A percentile compares a stretch with the other conserved stretches of the same genome.
These are phyloP conservation scores for Merluccius polli DNA, from an alignment of 2,797 vertebrate species.

Conservation along the genomic window DNA sequence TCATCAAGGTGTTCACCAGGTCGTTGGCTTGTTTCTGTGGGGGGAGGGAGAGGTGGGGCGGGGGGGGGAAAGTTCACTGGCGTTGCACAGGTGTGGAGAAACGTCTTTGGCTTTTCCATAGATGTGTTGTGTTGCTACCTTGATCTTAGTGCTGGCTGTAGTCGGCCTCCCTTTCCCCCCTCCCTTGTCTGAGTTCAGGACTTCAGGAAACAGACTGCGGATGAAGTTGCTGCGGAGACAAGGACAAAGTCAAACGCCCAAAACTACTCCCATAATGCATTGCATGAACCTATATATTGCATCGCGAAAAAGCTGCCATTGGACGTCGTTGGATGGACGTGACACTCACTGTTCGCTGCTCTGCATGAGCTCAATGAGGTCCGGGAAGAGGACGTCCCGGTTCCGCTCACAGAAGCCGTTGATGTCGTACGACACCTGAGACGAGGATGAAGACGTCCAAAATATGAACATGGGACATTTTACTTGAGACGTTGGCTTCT, in stretches of 20 bases:
- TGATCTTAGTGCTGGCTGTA: slow-evolving; percentile 90
- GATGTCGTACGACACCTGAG: slow-evolving; percentile 89
- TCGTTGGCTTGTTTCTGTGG: slow-evolving; percentile 94
- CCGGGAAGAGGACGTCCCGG: slow-evolving; percentile 89
- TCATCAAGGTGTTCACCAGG: slow-evolving; percentile 91
- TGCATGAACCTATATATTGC: neutral
- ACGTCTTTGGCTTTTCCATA: neutral
- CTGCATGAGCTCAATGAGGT: slow-evolving; percentile 97
- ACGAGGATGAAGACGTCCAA: neutral
- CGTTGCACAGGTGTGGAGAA: neutral
- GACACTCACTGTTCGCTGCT: slow-evolving; percentile 89
- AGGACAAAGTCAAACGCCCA: neutral
- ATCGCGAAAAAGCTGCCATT: too few relatives aligned
- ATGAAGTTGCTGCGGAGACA: slow-evolving; percentile 79
- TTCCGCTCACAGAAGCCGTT: slow-evolving; percentile 93
- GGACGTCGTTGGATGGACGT: too few relatives aligned
- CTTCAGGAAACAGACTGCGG: slow-evolving; percentile 88
- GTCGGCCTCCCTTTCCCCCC: slow-evolving; percentile 86
- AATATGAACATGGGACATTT: too few relatives aligned
- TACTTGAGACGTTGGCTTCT: too few relatives aligned
- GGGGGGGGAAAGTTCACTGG: neutral
- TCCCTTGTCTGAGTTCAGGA: slow-evolving; percentile 90
- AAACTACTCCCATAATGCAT: neutral
- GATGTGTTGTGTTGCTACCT: slow-evolving; percentile 68
- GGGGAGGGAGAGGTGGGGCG: too few relatives aligned